Base-by-base conservation (phyloP, 2,113 vertebrate species). In the Podarcis raffonei region DNA sequence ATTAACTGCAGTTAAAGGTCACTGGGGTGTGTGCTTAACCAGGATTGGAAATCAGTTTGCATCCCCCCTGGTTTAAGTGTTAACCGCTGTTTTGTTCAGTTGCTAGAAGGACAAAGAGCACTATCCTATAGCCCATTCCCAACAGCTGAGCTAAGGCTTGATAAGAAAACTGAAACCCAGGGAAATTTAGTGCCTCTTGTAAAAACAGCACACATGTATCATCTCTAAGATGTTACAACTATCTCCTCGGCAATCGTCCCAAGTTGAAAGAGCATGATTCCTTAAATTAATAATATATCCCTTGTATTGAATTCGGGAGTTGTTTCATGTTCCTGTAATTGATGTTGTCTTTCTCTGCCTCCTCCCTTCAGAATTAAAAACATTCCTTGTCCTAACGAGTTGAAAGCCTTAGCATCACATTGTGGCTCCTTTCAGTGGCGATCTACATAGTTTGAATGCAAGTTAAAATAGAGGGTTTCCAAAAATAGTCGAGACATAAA, bases 401-500 rank as follows among this genome's bases (percentile, higher is more conserved):
- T 87, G 92, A 90, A 83, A 87, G 76, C 75, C 87, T 90, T 76
- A 89, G 81, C 93, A 92, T 87, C 62, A 87, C 57, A 92, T 79
- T 71, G 71, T 86, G 91, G 89, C 89, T 86, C 90, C 65, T 81
- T 80, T 88, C 82, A 91, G 82, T 86, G 85, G 65, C 83, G 94
- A 81, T 91, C 92, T 93, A 88, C 79, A 91, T 92, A 87, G 89
- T 89, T 88, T n/a, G 87, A 90, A 20, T 93, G 88, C 80, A 77
- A 91, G 88, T 85, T 84, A 93, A 97, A 96, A 94, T 22, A 89
- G 81, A 90, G 84, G 48, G 90, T 88, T 90, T 90, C 94, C 78
- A 77, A 91, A 91, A 96, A 95, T 95, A 90, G 89, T 94, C 95
- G 93, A 62, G 89, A 93, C 89, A 37, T 93, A 93, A 95, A 95